phyloP scores from a whole-genome alignment of 1,140 invertebrate genomes.

The Drosophila suzukii region DNA sequence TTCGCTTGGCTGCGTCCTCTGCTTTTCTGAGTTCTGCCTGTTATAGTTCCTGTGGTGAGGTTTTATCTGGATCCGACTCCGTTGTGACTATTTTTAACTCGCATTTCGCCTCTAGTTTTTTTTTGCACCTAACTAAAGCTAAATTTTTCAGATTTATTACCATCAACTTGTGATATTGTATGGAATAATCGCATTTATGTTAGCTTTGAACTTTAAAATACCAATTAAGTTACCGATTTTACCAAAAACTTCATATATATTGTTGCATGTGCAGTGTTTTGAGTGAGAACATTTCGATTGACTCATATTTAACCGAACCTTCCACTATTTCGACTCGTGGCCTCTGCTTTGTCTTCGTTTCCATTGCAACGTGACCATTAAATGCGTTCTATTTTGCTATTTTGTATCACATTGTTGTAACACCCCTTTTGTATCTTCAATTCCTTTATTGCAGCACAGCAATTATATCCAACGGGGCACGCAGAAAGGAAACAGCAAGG shows the following conservation, averaged over 20 bases:
- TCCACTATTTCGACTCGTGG: not conserved
- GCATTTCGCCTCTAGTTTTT: not conserved
- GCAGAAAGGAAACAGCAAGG: conserved; percentile 8
- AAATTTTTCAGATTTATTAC: not conserved
- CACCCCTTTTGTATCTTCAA: not conserved
- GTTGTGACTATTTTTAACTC: conserved; percentile 24
- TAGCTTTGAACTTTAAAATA: not conserved
- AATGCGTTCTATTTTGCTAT: conserved; percentile 16
- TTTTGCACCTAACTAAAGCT: not conserved
- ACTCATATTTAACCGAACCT: not conserved
- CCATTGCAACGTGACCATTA: conserved; percentile 10
- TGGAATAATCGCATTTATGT: too few species aligned
- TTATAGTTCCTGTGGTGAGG: conserved; percentile 15
- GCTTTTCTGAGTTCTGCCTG: not conserved
- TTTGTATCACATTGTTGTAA: conserved; percentile 16
- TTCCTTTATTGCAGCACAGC: conserved; percentile 34
- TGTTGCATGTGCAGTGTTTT: too few species aligned
- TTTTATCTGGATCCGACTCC: not conserved
- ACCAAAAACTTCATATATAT: too few species aligned
- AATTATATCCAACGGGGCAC: conserved; percentile 7
- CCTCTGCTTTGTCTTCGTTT: conserved; percentile 3
- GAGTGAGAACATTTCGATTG: not conserved
- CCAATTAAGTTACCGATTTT: not conserved
- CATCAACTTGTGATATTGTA: too few species aligned
- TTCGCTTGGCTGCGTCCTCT: conserved; percentile 16